phyloP scores from a whole-genome alignment of 2,888 invertebrate genomes.

The Drosophila yooni region DNA sequence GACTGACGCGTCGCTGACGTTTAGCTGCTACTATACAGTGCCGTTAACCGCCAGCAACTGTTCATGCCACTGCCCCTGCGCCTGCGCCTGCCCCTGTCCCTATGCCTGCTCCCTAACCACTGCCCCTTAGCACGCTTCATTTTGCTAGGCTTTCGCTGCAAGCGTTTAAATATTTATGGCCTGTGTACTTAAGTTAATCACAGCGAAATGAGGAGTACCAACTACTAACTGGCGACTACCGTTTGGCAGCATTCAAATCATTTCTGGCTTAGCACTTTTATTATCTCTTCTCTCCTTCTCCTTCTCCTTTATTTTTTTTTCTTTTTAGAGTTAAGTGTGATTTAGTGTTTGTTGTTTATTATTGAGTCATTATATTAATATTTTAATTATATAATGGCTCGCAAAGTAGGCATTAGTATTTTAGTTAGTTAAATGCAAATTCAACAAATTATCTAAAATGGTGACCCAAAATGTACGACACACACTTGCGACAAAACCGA shows the following conservation, averaged over 20 bases:
- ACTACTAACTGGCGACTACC: constrained; percentile 52
- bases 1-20: constrained; percentile 56
- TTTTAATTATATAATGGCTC: constrained; percentile 67
- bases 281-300: constrained; percentile 15
- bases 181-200: constrained; percentile 81
- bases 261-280: constrained; percentile 26
- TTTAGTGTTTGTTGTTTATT: constrained; percentile 43
- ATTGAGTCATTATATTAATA: constrained; percentile 68
- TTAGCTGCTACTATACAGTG: constrained; percentile 51
- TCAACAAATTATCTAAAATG: constrained; percentile 68
- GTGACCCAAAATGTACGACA: constrained; percentile 37
- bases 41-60: constrained; percentile 16
- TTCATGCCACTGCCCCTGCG: background rate
- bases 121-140: constrained; percentile 9
- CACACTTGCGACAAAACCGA: constrained; percentile 42
- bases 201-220: constrained; percentile 69
- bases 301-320: constrained; percentile 5
- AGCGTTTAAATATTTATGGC: constrained; percentile 79
- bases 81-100: background rate
- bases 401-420: constrained; percentile 15
- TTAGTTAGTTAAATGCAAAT: constrained; percentile 40
- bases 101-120: constrained; percentile 3
- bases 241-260: constrained; percentile 65
- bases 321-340: constrained; percentile 54
- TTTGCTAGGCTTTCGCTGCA: constrained; percentile 32